These are phyloP conservation scores for Eidolon helvum DNA, from an alignment of 2,113 vertebrate species.

Conservation along the genomic window DNA sequence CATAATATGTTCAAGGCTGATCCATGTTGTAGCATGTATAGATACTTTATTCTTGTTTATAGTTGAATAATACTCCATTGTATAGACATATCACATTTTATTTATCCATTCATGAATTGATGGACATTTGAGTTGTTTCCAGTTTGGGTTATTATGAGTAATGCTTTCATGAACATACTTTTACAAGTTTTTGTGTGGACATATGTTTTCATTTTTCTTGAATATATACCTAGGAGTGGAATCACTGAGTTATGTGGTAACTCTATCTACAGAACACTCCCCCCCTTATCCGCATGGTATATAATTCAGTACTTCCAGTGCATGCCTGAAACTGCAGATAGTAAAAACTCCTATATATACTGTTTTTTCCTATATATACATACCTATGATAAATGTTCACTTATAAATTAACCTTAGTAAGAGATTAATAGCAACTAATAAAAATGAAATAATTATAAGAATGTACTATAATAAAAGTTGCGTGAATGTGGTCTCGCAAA, in stretches of 20 bases:
- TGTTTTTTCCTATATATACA: background rate
- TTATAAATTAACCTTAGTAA: background rate
- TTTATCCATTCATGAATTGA: background rate
- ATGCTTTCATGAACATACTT: background rate
- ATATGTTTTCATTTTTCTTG: background rate
- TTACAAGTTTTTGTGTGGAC: background rate
- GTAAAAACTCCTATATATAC: too few species aligned
- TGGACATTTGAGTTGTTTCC: background rate
- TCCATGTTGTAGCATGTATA: background rate
- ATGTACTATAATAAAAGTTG: background rate
- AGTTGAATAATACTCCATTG: background rate
- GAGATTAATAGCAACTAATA: background rate
- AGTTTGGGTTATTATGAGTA: background rate
- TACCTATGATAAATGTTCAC: background rate
- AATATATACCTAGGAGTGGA: background rate
- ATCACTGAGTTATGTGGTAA: background rate
- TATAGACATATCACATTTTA: background rate
- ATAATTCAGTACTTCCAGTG: background rate
- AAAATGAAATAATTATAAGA: background rate
- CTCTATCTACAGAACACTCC: background rate
- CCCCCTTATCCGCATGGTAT: background rate
- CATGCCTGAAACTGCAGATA: background rate
- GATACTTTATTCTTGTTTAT: background rate
- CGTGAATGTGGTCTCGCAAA: background rate
- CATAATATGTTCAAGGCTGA: conserved; percentile 26